Evolutionary conservation across 2,113 vertebrate genomes (phyloP), one percentile per base, ranked within the genome.

Genomic region (Aleadryas rufinucha): DNA sequence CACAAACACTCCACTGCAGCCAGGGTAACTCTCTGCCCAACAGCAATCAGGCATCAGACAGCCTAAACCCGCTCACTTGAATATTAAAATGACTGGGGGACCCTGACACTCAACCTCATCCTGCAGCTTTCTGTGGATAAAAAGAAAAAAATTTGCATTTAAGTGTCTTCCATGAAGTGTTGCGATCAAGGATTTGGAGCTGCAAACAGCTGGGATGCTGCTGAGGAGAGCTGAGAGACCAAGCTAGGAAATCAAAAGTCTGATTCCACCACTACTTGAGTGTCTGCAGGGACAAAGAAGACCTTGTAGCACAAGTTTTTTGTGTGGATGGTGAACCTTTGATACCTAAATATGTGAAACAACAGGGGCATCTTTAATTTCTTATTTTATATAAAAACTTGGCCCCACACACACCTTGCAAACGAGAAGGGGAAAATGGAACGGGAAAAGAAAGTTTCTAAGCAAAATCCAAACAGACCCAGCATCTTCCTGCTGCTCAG

Each of bases 11-110:
- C 35, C 9, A 4, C 15, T 4, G 39, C 37, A 84, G 52, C 15
- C 30, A 42, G 17, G 5, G 1, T 0, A 65, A 37, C 18, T 8
- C n/a, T 86, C n/a, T 86, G 77, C 22, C 41, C 81, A 15, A 50
- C 4, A 61, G 44, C 28, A n/a, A 35, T 1, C 1, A 1, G 26
- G 16, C 65, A 56, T 0, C n/a, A 17, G 3, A 28, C 74, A 85
- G 50, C 44, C 47, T 45, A 13, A 65, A 60, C 10, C 19, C 60
- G 59, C 35, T 49, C 22, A 18, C 20, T 13, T 35, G 3, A 19
- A 21, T 7, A 27, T 27, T 11, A 3, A 19, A 30, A 61, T 37
- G 17, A 26, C 63, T 24, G 66, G 11, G 18, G 31, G n/a, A 21
- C 45, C 5, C 1, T 15, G 23, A 44, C 5, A 17, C 24, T 68